Evolutionary conservation across 2,113 vertebrate species (phyloP).

Genomic region (Crypturellus undulatus): DNA sequence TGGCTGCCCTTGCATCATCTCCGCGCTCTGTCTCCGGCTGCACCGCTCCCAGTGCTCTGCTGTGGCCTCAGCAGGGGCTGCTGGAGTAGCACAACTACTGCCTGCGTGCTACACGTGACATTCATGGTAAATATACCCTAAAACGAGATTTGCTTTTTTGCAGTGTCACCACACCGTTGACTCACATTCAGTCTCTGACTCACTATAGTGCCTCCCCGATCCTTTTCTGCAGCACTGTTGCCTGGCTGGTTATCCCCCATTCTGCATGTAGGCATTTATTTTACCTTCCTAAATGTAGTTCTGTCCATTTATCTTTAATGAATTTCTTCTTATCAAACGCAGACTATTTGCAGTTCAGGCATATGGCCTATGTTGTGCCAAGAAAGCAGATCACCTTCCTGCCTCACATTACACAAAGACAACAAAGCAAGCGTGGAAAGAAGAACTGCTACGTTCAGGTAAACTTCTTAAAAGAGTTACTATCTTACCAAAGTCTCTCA

Average conservation of each 20-base stretch:
- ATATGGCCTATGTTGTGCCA: background rate
- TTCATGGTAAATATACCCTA: slow-evolving; percentile 52
- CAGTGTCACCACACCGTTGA: slow-evolving; percentile 64
- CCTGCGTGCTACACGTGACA: slow-evolving; percentile 21
- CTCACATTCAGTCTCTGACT: slow-evolving; percentile 66
- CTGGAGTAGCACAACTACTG: slow-evolving; percentile 34
- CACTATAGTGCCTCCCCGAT: slow-evolving; percentile 56
- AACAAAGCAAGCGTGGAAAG: background rate
- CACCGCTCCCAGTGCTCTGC: background rate
- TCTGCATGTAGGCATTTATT: slow-evolving; percentile 27
- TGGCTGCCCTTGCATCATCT: background rate
- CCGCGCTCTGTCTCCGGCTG: background rate
- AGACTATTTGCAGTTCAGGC: background rate
- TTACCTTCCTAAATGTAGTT: background rate
- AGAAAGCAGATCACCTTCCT: slow-evolving; percentile 2
- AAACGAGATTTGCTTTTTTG: slow-evolving; percentile 67
- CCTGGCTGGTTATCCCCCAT: slow-evolving; percentile 32
- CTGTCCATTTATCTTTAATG: slow-evolving; percentile 8
- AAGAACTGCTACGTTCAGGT: background rate
- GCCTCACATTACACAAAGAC: background rate
- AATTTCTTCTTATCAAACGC: background rate
- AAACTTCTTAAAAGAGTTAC: slow-evolving; percentile 15
- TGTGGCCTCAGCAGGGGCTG: background rate
- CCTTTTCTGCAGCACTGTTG: slow-evolving; percentile 15
- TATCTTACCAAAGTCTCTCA: background rate